Evolutionary conservation across 2,113 vertebrate species (phyloP), one percentile per base, ranked within the genome.

Genomic region (Chaetops frenatus): DNA sequence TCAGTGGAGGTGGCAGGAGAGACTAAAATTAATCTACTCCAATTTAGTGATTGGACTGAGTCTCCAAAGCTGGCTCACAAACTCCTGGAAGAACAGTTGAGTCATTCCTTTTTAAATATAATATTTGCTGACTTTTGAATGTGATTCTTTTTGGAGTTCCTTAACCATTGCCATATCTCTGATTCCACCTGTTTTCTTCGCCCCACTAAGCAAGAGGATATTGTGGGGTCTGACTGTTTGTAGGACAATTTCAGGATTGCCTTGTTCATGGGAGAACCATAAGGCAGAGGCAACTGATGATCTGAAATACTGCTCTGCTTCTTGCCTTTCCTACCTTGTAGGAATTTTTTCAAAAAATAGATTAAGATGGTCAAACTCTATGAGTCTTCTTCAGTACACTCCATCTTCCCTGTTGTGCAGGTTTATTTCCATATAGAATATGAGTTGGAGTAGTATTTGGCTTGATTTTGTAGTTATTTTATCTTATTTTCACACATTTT

Each of bases 11-110:
- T 88, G 56, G 60, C 44, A 81, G 28, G 48, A 88, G 51, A 76
- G 50, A 72, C 48, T 79, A 69, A 88, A 85, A 85, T 93, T 87
- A 70, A 47, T 94, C 60, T 78, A 25, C 18, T 90, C 50, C 67
- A 94, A 90, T 96, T 95, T 81, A 79, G 44, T 92, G 82, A 97
- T 88, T 86, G 76, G 66, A 88, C 84, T 88, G 83, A 71, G 48
- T 79, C 73, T 90, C 66, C 74, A 74, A 60, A 91, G 33, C 44
- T 94, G 81, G 60, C 88, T 88, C 44, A 53, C 31, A 83, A 53
- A 78, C n/a, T 71, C 48, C n/a, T 90, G 61, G 64, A 77, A 83
- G 71, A 86, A 74, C 25, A 90, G 80, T 67, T 83, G 90, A 97
- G 88, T 95, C 81, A 94, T 81, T 94, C 53, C 31, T 83, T 78